Evolutionary conservation across 2,888 invertebrate genomes (phyloP).

Genomic region (Trichacis sp.): DNA sequence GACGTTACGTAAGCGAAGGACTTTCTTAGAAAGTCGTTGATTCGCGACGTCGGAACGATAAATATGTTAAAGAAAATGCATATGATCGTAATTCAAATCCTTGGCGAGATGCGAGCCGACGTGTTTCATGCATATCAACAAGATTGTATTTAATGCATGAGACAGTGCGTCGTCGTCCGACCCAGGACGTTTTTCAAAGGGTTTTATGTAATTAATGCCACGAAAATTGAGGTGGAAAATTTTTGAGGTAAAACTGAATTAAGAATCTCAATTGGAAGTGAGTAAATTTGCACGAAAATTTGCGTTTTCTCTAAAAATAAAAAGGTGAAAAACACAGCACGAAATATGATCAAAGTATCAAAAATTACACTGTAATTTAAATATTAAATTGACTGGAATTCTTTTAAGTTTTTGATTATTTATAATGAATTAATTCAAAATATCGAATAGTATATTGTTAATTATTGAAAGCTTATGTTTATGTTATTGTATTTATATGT

Average conservation of each 20-base stretch:
- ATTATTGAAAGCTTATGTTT: no score
- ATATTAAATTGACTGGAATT: no score
- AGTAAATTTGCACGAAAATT: no score
- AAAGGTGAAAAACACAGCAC: no score
- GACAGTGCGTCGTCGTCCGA: neutral
- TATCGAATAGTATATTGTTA: no score
- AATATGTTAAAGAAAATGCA: constrained; percentile 15
- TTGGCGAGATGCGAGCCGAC: constrained; percentile 7
- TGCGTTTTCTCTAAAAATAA: no score
- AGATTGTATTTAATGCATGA: constrained; percentile 10
- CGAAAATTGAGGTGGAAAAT: neutral
- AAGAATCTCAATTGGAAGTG: no score
- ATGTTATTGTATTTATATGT: no score
- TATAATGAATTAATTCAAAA: no score
- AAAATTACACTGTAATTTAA: no score
- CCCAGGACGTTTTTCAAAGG: neutral
- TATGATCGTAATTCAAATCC: constrained; percentile 9
- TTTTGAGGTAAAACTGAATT: neutral
- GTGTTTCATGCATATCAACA: constrained; percentile 15
- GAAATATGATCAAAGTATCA: no score
- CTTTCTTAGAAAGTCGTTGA: neutral
- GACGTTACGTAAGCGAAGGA: neutral
- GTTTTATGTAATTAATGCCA: neutral
- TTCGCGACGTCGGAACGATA: constrained; percentile 3
- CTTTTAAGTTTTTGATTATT: no score